Conservation (phyloP, 2,113 vertebrate genomes). For the Anas platyrhynchos region DNA sequence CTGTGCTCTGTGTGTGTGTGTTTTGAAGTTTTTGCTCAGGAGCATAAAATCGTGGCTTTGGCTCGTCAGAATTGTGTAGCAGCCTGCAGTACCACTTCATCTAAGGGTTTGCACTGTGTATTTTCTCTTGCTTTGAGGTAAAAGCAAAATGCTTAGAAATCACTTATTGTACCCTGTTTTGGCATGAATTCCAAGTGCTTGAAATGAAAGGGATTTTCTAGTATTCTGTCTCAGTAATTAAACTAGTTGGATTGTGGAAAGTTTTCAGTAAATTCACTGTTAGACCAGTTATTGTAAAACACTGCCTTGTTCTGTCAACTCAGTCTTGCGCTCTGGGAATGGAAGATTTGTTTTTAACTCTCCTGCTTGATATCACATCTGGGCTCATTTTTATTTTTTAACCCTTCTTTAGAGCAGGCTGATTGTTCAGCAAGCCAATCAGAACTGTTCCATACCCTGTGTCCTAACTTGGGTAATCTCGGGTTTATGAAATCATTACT, state of each 20-base stretch:
- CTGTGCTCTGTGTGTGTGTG: neutral
- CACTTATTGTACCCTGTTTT: neutral
- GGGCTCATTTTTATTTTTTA: neutral
- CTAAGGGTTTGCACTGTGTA: neutral
- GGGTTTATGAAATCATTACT: neutral
- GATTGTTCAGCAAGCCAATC: neutral
- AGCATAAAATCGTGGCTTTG: neutral
- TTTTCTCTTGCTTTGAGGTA: neutral
- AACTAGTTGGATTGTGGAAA: neutral
- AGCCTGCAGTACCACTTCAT: neutral
- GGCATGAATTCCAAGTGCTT: neutral
- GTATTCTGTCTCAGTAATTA: neutral
- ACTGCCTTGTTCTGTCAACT: neutral
- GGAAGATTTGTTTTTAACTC: neutral
- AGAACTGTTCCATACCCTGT: rapidly evolving
- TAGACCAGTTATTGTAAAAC: neutral
- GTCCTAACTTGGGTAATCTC: neutral
- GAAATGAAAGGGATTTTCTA: constrained; percentile 4
- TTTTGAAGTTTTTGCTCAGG: neutral
- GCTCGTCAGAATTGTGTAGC: rapidly evolving
- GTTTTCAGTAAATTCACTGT: neutral
- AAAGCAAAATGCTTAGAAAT: neutral
- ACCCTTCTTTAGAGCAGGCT: neutral
- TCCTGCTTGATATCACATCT: neutral
- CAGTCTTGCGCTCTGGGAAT: neutral